phyloP scores from a whole-genome alignment of 2,888 invertebrate genomes.

The Zeuzera pyrina region DNA sequence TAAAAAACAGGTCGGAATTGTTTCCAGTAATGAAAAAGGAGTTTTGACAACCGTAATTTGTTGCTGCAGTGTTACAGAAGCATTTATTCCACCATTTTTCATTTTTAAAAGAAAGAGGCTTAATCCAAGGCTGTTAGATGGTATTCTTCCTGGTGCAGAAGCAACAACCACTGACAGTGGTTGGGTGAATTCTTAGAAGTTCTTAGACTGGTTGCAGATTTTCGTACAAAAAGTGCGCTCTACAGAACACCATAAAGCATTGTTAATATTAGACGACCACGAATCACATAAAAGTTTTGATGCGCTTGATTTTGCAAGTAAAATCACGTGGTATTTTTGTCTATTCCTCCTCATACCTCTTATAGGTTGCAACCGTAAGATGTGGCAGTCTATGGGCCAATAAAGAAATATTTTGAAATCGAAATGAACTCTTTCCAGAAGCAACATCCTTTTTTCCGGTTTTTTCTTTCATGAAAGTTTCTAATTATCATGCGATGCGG shows the following conservation, averaged over 20 bases:
- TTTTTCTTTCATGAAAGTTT: too few relatives aligned
- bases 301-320: conserved; percentile 11
- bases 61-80: too few relatives aligned
- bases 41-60: too few relatives aligned
- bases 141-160: background rate
- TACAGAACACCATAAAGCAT: too few relatives aligned
- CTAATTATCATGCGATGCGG: too few relatives aligned
- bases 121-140: background rate
- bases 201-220: too few relatives aligned
- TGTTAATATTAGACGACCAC: conserved; percentile 10
- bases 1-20: background rate
- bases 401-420: conserved; percentile 18
- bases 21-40: background rate
- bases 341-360: conserved; percentile 10
- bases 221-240: too few relatives aligned
- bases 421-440: conserved; percentile 12
- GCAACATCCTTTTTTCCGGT: too few relatives aligned
- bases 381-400: conserved; percentile 16
- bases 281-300: conserved; percentile 9
- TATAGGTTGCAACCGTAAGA: conserved; percentile 7
- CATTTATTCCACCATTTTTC: too few relatives aligned
- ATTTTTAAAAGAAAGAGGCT: too few relatives aligned
- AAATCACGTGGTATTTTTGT: conserved; percentile 12
- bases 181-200: conserved; percentile 1
- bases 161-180: conserved; percentile 2